phyloP scores from a whole-genome alignment of 2,797 vertebrate species.

The Platalea minor region DNA sequence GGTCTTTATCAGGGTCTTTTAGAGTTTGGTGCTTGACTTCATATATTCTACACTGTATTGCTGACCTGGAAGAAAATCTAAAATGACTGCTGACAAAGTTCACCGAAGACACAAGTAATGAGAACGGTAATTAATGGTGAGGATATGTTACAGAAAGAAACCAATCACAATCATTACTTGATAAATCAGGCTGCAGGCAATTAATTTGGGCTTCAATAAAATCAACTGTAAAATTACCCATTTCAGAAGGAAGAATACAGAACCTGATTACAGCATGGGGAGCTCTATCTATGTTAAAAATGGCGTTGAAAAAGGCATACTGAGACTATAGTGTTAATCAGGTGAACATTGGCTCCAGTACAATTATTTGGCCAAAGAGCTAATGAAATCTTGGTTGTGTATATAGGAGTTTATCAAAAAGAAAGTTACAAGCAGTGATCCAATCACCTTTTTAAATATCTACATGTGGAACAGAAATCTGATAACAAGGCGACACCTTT shows the following conservation, averaged over 20 bases:
- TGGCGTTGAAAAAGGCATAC: not conserved
- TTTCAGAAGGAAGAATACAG: not conserved
- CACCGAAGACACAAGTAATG: not conserved
- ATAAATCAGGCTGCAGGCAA: not conserved
- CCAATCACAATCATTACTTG: not conserved
- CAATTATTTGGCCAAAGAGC: not conserved
- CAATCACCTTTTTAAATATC: not conserved
- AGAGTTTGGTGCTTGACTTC: not conserved
- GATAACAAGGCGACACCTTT: not conserved
- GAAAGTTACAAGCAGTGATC: not conserved
- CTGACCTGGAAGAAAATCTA: not conserved
- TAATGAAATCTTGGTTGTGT: not conserved
- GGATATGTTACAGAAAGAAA: not conserved
- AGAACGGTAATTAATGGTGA: not conserved
- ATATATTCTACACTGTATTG: not conserved
- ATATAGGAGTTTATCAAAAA: not conserved
- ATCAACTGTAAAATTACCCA: not conserved
- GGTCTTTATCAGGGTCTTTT: not conserved
- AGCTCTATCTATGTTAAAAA: not conserved
- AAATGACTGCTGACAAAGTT: not conserved
- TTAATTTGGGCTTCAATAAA: constrained; percentile 14
- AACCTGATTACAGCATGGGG: not conserved
- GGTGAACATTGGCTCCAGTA: not conserved
- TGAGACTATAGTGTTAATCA: not conserved
- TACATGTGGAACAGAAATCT: not conserved